Evolutionary conservation across 2,797 vertebrate species (phyloP), one percentile per base, ranked within the genome.

Genomic region (Sebastolobus altivelis): DNA sequence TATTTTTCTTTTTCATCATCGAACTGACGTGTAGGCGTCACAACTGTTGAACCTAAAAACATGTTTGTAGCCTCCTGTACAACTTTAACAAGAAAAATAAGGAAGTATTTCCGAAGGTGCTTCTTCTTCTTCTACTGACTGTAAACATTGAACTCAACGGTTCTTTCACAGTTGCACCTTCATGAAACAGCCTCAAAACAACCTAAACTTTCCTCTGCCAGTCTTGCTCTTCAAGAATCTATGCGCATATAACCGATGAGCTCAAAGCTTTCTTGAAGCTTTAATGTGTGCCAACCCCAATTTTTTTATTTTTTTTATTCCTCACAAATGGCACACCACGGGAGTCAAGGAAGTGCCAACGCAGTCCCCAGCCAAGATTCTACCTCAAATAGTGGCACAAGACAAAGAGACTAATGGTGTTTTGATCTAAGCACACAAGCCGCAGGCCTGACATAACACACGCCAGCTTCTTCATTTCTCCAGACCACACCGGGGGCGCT

Each of bases 391-490:
- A 88, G 87, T 89, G 91, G 91, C 91, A 90, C 84, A 89, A 94
- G 87, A 92, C 91, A 93, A 93, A 94, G 90, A 94, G 92, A 95
- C 92, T 93, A 88, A 93, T 94, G 88, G 88, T 90, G 91, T 93
- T 94, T 93, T 93, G 87, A 94, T 95, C 86, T 88, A 87, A 94
- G 89, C 90, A 92, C 88, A 90, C 89, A 93, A 94, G 91, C 92
- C 82, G 71, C 83, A 89, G 93, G 92, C 92, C 49, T 87, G 88
- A 92, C 93, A 94, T 90, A 93, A 93, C 89, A 88, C 88, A 91
- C 81, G 89, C 93, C 90, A 94, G 87, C 92, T 87, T 90, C 92
- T 79, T 89, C 84, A 84, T 91, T 92, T 88, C 81, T 94, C 88
- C 88, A 92, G 88, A 89, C 89, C 88, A 70, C 93, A 94, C 89